Conservation (phyloP, 2,888 invertebrate genomes). For the Branchellion lobata region DNA sequence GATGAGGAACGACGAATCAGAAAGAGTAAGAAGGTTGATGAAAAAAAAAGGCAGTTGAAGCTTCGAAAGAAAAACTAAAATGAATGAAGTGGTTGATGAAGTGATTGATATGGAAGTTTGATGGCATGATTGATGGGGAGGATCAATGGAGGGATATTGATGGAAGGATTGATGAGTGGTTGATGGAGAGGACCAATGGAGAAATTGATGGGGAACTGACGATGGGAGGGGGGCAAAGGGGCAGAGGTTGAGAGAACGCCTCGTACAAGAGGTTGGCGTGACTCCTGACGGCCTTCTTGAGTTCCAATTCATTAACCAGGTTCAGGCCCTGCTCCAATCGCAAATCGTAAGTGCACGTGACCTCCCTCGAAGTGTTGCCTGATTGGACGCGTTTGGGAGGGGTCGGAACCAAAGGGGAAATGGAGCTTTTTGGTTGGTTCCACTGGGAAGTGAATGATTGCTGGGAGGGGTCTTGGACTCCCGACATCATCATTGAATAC, state of each 20-base stretch:
- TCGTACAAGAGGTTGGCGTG: conserved; percentile 67
- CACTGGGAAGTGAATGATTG: neutral
- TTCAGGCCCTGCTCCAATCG: conserved; percentile 79
- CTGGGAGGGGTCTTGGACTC: neutral
- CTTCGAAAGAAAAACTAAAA: neutral
- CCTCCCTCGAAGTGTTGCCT: conserved; percentile 54
- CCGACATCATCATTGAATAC: conserved; percentile 9
- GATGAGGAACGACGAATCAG: no score
- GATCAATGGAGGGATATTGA: no score
- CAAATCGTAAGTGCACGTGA: conserved; percentile 72
- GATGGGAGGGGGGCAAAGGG: conserved; percentile 47
- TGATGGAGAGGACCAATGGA: no score
- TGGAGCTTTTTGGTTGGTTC: neutral
- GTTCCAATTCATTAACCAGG: conserved; percentile 74
- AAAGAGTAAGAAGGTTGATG: no score
- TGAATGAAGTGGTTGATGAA: conserved; percentile 43
- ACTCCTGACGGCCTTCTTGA: conserved; percentile 63
- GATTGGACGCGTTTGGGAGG: conserved; percentile 42
- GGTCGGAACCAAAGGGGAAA: neutral
- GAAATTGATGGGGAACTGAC: no score
- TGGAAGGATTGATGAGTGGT: no score
- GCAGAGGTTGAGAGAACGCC: conserved; percentile 65
- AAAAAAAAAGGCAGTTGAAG: neutral
- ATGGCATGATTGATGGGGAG: no score
- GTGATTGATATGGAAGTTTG: no score